Evolutionary conservation across 2,113 vertebrate genomes (phyloP), one percentile per base, ranked within the genome.

Genomic region (human): DNA sequence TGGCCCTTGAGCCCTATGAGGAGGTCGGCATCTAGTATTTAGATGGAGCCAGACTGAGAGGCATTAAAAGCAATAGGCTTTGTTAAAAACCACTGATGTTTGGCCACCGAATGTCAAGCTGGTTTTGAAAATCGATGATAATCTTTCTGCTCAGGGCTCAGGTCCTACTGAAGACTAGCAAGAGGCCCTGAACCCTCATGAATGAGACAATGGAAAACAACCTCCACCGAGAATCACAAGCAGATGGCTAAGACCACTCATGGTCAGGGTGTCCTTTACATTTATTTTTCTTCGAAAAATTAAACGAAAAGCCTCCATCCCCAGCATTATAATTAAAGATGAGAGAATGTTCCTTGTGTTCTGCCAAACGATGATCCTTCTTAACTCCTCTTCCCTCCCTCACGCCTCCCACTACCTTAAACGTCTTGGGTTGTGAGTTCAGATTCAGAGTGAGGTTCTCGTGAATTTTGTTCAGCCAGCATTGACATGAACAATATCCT

Each of bases 221-320:
- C 0, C 0, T 30, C 45, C 55, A n/a, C 8, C 0, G 3, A 92
- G 93, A 48, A 88, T n/a, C 38, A 17, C 35, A 52, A 86, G 75
- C 20, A 68, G 78, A 61, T 1, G 25, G 1, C 48, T 4, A 45
- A 57, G 76, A 25, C 68, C 23, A 40, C 85, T 79, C 82, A 64
- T 25, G 17, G 6, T 45, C 40, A 89, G 84, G 75, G 64, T 79
- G 61, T 48, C 48, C 89, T 78, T 23, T 5, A 22, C 30, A 18
- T 68, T 94, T 45, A 35, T 20, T 90, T 92, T 94, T 50, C 88
- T 93, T 78, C 45, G 61, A 25, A 90, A 80, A 94, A 89, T 59
- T 57, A 87, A 40, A 75, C 14, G 6, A 78, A 90, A 95, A 94
- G 79, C 50, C 22, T 17, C 70, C 12, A 70, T 22, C 16, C 8